These are phyloP conservation scores for Homarus americanus DNA, from an alignment of 1,140 invertebrate species.

Conservation along the genomic window DNA sequence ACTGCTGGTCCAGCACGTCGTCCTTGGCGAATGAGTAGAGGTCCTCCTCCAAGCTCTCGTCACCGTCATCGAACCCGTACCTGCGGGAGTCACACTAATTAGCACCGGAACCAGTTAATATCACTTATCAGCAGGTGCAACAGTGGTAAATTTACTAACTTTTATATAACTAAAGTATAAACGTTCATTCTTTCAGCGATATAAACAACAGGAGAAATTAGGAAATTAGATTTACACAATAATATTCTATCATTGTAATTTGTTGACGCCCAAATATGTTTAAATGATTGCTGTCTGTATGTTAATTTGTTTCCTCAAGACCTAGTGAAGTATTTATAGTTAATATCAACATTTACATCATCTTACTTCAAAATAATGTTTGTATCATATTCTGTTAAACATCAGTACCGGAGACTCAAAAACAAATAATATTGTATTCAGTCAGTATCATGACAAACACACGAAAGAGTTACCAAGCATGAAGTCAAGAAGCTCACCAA, in stretches of 20 bases:
- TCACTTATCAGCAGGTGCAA: not conserved
- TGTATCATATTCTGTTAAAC: too few species aligned
- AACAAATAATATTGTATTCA: too few species aligned
- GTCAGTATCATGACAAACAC: too few species aligned
- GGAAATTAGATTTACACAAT: not conserved
- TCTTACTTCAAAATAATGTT: too few species aligned
- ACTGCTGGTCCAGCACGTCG: conserved; percentile 52
- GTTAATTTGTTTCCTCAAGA: too few species aligned
- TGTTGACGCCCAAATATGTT: not conserved
- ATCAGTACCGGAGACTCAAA: too few species aligned
- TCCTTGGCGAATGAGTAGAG: conserved; percentile 34
- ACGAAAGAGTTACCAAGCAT: too few species aligned
- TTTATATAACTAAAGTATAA: not conserved
- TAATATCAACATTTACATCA: too few species aligned
- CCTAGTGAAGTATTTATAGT: too few species aligned
- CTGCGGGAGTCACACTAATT: not conserved
- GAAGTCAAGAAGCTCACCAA: too few species aligned
- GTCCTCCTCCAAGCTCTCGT: conserved; percentile 47
- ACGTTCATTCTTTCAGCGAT: not conserved
- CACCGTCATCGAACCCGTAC: conserved; percentile 57
- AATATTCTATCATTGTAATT: not conserved
- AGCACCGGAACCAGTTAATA: not conserved
- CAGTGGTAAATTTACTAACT: not conserved
- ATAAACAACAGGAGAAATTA: too few species aligned
- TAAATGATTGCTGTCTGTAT: too few species aligned